phyloP scores from a whole-genome alignment of 2,797 vertebrate species.

The Channa striata region DNA sequence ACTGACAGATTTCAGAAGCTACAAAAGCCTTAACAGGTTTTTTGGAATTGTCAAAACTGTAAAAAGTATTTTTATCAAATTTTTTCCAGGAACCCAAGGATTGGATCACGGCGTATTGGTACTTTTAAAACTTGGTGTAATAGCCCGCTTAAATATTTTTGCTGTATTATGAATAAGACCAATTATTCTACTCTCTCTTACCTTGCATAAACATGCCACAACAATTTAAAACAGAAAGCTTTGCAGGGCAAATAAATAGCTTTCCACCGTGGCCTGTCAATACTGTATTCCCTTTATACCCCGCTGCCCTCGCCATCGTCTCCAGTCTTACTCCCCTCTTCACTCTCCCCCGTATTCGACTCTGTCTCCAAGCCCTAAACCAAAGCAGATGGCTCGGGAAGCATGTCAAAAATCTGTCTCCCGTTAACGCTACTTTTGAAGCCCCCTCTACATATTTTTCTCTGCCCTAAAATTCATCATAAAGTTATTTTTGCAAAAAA shows the following conservation, averaged over 20 bases:
- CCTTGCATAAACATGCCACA: constrained; percentile 25
- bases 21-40: constrained; percentile 3
- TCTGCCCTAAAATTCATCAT: constrained; percentile 76
- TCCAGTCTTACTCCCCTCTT: constrained; percentile 54
- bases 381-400: constrained; percentile 91
- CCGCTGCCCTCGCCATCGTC: constrained; percentile 67
- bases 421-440: constrained; percentile 89
- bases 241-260: constrained; percentile 53
- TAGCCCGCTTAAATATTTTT: constrained; percentile 34
- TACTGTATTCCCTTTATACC: constrained; percentile 62
- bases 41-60: constrained; percentile 30
- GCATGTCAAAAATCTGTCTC: constrained; percentile 93
- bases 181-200: constrained; percentile 28
- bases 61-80: constrained; percentile 23
- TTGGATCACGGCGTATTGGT: constrained; percentile 30
- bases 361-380: constrained; percentile 84
- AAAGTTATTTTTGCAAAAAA: constrained; percentile 88
- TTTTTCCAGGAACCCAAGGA: constrained; percentile 25
- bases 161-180: constrained; percentile 18
- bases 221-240: constrained; percentile 52
- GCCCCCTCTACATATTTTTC: constrained; percentile 79
- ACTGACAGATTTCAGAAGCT: constrained; percentile 47
- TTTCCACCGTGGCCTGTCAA: constrained; percentile 65
- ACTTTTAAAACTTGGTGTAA: constrained; percentile 24
- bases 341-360: constrained; percentile 66